Evolutionary conservation across 2,113 vertebrate species (phyloP).

Genomic region (Pelodiscus sinensis): DNA sequence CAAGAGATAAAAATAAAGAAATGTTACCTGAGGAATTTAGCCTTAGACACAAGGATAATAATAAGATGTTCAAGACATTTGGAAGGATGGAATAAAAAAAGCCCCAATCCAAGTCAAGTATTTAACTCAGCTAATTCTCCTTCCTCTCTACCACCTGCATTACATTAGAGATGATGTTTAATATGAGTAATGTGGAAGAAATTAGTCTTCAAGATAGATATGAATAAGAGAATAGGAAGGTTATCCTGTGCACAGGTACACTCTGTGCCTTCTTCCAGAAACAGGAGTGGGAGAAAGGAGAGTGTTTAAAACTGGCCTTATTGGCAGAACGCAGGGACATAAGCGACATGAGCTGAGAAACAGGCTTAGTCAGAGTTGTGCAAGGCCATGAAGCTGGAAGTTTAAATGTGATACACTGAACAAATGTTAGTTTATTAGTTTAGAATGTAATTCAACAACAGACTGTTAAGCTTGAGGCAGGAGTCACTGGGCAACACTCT

Average conservation of each 20-base stretch:
- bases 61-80: not conserved
- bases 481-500: not conserved
- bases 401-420: not conserved
- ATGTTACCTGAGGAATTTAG: not conserved
- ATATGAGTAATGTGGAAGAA: not conserved
- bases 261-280: not conserved
- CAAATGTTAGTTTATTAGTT: not conserved
- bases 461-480: not conserved
- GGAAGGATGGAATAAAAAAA: not conserved
- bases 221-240: not conserved
- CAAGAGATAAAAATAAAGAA: too few relatives aligned
- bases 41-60: accelerated
- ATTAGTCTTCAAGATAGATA: not conserved
- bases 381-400: not conserved
- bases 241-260: not conserved
- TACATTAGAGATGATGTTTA: not conserved
- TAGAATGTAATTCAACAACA: not conserved
- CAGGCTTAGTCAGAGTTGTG: not conserved
- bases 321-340: not conserved
- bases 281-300: not conserved
- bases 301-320: not conserved
- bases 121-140: not conserved
- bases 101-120: not conserved
- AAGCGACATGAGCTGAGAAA: not conserved
- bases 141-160: not conserved